phyloP scores from a whole-genome alignment of 2,888 invertebrate species.

The Drosophila seclusa region DNA sequence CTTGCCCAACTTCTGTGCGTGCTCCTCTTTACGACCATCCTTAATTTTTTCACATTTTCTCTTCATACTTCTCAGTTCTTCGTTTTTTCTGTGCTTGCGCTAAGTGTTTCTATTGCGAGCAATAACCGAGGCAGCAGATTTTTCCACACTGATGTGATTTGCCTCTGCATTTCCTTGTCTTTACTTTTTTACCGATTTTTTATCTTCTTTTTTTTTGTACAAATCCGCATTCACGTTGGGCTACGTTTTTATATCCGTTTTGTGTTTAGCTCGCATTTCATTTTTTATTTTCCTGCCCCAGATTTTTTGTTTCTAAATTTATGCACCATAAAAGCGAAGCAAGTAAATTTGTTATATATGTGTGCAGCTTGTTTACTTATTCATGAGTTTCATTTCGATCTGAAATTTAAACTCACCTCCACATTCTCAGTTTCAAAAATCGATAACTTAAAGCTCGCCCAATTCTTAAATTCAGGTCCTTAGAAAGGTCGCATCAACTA shows the following conservation, averaged over 20 bases:
- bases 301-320: conserved; percentile 68
- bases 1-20: conserved; percentile 27
- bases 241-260: conserved; percentile 62
- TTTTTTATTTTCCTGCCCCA: conserved; percentile 62
- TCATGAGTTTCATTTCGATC: conserved; percentile 60
- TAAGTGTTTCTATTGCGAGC: conserved; percentile 67
- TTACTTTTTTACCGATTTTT: conserved; percentile 8
- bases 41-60: conserved; percentile 51
- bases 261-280: conserved; percentile 53
- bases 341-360: conserved; percentile 46
- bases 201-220: conserved; percentile 12
- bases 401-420: conserved; percentile 13
- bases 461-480: background rate
- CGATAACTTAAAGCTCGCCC: conserved; percentile 51
- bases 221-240: conserved; percentile 55
- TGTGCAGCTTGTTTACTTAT: conserved; percentile 60
- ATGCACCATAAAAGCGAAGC: conserved; percentile 70
- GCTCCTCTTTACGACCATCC: conserved; percentile 45
- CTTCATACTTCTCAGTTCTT: conserved; percentile 10
- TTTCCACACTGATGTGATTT: conserved; percentile 75
- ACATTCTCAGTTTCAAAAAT: conserved; percentile 42
- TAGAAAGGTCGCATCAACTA: background rate
- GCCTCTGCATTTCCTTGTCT: conserved; percentile 36
- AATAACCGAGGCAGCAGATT: conserved; percentile 71
- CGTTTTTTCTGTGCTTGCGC: conserved; percentile 34